Percentiles rank a stretch among this genome's conserved stretches.
Conservation (phyloP, 1,140 invertebrate species). For the Drosophila lowei region DNA sequence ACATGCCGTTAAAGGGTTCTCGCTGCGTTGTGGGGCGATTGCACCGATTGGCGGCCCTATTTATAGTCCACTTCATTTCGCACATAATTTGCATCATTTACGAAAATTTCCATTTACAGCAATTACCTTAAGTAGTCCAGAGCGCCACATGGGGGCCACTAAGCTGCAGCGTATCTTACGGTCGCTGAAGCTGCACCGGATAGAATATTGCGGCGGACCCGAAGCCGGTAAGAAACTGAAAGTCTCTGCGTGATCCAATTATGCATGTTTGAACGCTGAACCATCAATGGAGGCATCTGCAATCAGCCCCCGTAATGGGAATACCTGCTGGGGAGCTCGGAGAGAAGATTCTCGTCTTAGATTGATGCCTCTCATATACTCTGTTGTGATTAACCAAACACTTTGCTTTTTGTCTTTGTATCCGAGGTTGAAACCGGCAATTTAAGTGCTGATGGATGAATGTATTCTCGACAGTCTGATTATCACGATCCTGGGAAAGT, state of each 20-base stretch:
- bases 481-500: no score
- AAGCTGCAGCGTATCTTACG: conserved; percentile 27
- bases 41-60: conserved; percentile 15
- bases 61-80: conserved; percentile 44
- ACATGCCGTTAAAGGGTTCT: conserved; percentile 31
- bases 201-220: background rate
- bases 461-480: no score
- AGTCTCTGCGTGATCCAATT: conserved; percentile 16
- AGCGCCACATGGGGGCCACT: conserved; percentile 36
- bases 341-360: no score
- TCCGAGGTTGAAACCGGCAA: no score
- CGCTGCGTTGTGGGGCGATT: conserved; percentile 16
- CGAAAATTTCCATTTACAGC: conserved; percentile 67
- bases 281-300: conserved; percentile 13
- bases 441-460: no score
- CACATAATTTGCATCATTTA: conserved; percentile 65
- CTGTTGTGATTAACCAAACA: no score
- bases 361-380: no score
- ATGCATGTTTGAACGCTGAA: conserved; percentile 27
- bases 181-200: conserved; percentile 14
- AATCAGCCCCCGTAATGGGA: background rate
- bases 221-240: conserved; percentile 31
- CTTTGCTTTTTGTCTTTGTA: no score
- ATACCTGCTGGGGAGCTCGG: no score
- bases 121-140: conserved; percentile 69